A percentile compares a stretch with the other conserved stretches of the same genome.
phyloP scores from a whole-genome alignment of 2,888 invertebrate genomes.

The Notodonta dromedarius region DNA sequence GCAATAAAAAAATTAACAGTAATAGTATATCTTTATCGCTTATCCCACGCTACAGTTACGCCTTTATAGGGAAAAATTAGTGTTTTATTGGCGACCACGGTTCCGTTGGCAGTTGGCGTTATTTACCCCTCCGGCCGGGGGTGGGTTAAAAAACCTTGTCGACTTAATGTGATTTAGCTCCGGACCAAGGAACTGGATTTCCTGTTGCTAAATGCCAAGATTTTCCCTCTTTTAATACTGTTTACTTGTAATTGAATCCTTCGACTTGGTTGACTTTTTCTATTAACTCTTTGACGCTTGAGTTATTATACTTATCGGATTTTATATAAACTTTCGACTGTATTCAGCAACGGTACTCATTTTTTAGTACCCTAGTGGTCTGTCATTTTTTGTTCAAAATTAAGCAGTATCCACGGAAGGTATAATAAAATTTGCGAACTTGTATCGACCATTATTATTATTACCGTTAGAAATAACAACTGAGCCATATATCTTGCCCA shows the following conservation, averaged over 20 bases:
- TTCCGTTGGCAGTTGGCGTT: conserved; percentile 57
- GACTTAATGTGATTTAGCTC: conserved; percentile 60
- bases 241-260: conserved; percentile 21
- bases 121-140: conserved; percentile 53
- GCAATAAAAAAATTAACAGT: neutral
- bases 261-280: conserved; percentile 19
- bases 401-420: too few species aligned
- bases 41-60: conserved; percentile 17
- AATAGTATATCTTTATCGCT: conserved; percentile 13
- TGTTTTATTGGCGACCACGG: conserved; percentile 71
- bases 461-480: too few species aligned
- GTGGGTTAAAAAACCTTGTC: conserved; percentile 56
- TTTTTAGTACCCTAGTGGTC: too few species aligned
- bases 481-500: too few species aligned
- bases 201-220: conserved; percentile 44
- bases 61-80: conserved; percentile 62
- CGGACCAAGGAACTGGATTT: conserved; percentile 48
- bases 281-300: neutral
- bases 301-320: too few species aligned
- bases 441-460: too few species aligned
- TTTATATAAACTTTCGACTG: too few species aligned
- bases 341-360: too few species aligned
- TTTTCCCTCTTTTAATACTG: conserved; percentile 29
- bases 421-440: too few species aligned
- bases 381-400: too few species aligned